These are phyloP conservation scores for Cryptotermes secundus DNA, from an alignment of 1,140 invertebrate species.

Conservation along the genomic window DNA sequence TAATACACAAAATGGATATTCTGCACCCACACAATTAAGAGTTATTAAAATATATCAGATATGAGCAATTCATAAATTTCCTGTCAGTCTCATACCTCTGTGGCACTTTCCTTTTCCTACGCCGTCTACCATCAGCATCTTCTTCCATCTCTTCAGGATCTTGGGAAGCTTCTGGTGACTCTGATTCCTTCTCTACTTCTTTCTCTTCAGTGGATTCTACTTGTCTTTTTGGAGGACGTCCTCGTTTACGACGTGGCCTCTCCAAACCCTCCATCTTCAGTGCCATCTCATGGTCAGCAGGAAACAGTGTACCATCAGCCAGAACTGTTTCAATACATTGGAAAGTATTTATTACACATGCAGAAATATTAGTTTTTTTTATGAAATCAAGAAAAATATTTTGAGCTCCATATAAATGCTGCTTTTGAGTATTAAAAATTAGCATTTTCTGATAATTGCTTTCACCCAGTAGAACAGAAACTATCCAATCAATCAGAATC, in stretches of 20 bases:
- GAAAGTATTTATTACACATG: too few relatives aligned
- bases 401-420: too few relatives aligned
- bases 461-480: too few relatives aligned
- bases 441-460: too few relatives aligned
- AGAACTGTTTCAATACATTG: conserved; percentile 44
- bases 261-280: conserved; percentile 62
- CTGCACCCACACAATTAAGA: too few relatives aligned
- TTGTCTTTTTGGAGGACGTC: conserved; percentile 61
- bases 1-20: too few relatives aligned
- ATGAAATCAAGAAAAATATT: too few relatives aligned
- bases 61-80: too few relatives aligned
- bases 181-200: conserved; percentile 43
- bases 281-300: conserved; percentile 56
- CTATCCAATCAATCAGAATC: too few relatives aligned
- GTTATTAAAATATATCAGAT: too few relatives aligned
- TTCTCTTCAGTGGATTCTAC: conserved; percentile 41
- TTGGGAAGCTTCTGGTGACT: conserved; percentile 27
- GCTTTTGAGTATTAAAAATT: too few relatives aligned
- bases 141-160: conserved; percentile 50
- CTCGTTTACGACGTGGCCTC: conserved; percentile 65
- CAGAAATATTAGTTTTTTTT: too few relatives aligned
- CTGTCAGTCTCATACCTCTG: conserved; percentile 45
- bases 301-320: conserved; percentile 56
- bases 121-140: conserved; percentile 59
- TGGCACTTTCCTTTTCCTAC: conserved; percentile 61